Evolutionary conservation across 2,888 invertebrate species (phyloP), one percentile per base, ranked within the genome.

Genomic region (Phoenoteleia sp.): DNA sequence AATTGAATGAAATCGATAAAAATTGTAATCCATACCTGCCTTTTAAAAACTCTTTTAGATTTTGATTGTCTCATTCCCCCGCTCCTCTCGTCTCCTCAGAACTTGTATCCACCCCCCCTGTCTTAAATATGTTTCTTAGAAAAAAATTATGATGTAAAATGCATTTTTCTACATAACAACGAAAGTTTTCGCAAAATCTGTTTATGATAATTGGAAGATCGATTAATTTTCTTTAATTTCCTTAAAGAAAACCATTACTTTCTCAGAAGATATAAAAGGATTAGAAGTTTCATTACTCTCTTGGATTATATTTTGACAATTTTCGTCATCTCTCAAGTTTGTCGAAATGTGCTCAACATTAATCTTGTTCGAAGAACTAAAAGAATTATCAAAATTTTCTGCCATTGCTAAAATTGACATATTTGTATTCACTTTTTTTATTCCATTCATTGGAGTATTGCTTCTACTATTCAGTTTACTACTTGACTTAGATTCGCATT

Each of bases 171-270:
- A n/a, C n/a, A n/a, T n/a, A n/a, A n/a, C n/a, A n/a, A n/a, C n/a
- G n/a, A n/a, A n/a, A n/a, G n/a, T n/a, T n/a, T n/a, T n/a, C n/a
- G n/a, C n/a, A n/a, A n/a, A n/a, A n/a, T n/a, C n/a, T n/a, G n/a
- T n/a, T n/a, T n/a, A n/a, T n/a, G n/a, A n/a, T n/a, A n/a, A n/a
- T n/a, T n/a, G n/a, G n/a, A n/a, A n/a, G n/a, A n/a, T n/a, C n/a
- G n/a, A n/a, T n/a, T n/a, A n/a, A n/a, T n/a, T n/a, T 36, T 95
- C 95, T 88, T 96, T 95, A 82, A 96, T 91, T 94, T 95, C 87
- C 92, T 89, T 88, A 36, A 93, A 93, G 52, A 93, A 88, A 6
- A 86, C 83, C 23, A 92, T 47, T 29, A 93, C 86, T 84, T 92
- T 93, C 7, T 92, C 92, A 0, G 93, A 90, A 0, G 92, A 90